Evolutionary conservation across 2,888 invertebrate genomes (phyloP).

Genomic region (Spisula subtruncata): DNA sequence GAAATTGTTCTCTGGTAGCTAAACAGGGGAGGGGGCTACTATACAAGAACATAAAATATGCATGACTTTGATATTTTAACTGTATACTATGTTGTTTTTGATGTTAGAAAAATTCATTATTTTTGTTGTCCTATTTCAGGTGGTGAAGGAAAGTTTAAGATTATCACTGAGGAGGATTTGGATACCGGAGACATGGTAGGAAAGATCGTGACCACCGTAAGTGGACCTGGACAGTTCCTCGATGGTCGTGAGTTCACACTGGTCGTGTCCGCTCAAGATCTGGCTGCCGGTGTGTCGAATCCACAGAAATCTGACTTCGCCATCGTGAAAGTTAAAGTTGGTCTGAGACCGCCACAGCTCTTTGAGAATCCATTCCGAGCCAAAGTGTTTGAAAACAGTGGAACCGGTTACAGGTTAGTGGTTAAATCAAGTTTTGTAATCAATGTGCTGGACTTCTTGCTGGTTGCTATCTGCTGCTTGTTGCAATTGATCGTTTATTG

Average conservation of each 20-base stretch:
- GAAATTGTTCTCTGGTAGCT: too few relatives aligned
- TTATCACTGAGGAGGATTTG: conserved; percentile 92
- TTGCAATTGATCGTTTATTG: too few relatives aligned
- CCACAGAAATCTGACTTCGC: conserved; percentile 81
- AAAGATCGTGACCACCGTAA: conserved; percentile 75
- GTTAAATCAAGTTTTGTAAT: neutral
- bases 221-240: conserved; percentile 77
- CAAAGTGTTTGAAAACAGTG: conserved; percentile 98
- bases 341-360: conserved; percentile 98
- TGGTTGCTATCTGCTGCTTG: too few relatives aligned
- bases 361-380: conserved; percentile 98
- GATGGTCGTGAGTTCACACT: conserved; percentile 97
- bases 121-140: conserved; percentile 86
- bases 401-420: conserved; percentile 97
- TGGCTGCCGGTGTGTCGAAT: conserved; percentile 58
- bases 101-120: neutral
- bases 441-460: too few relatives aligned
- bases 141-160: conserved; percentile 93
- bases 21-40: too few relatives aligned
- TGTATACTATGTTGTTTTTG: too few relatives aligned
- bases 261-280: conserved; percentile 94
- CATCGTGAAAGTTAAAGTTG: conserved; percentile 93
- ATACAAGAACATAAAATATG: too few relatives aligned
- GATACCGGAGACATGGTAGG: conserved; percentile 77
- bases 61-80: too few relatives aligned